Percentiles rank a stretch among this genome's conserved stretches.
phyloP scores from a whole-genome alignment of 2,113 vertebrate species.

The Callipepla californica region DNA sequence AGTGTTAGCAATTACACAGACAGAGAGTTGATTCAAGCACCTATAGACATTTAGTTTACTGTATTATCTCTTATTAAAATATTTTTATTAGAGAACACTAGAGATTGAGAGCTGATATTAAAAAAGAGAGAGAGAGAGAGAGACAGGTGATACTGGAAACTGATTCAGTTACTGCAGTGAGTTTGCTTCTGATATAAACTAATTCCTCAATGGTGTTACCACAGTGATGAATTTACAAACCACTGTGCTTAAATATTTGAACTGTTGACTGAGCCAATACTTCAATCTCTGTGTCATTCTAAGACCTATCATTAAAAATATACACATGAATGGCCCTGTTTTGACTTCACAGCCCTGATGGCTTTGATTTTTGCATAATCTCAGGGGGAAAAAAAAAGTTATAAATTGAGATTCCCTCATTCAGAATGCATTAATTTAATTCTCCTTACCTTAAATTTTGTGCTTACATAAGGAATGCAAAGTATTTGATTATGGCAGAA shows the following conservation, averaged over 20 bases:
- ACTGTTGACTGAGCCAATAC: constrained; percentile 23
- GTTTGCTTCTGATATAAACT: constrained; percentile 5
- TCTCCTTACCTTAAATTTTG: constrained; percentile 6
- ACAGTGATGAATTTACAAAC: neutral
- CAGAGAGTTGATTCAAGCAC: constrained; percentile 45
- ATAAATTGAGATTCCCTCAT: neutral
- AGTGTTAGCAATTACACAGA: constrained; percentile 49
- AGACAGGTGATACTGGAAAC: neutral
- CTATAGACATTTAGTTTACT: constrained; percentile 46
- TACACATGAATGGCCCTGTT: constrained; percentile 32
- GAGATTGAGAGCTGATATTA: constrained; percentile 35
- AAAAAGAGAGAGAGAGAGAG: neutral
- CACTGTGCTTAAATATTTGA: constrained; percentile 13
- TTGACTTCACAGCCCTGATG: neutral
- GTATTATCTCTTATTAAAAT: constrained; percentile 45
- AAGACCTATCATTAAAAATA: constrained; percentile 61
- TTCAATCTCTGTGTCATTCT: constrained; percentile 43
- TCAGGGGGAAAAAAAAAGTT: neutral
- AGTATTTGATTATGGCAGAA: neutral
- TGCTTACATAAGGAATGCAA: neutral
- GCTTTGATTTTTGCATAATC: constrained; percentile 6
- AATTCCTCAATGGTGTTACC: neutral
- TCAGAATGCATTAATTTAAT: constrained; percentile 25
- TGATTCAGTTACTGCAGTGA: neutral
- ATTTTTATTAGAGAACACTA: constrained; percentile 49